These are phyloP conservation scores for Morpho deidamia DNA, from an alignment of 2,888 invertebrate species.

Conservation along the genomic window DNA sequence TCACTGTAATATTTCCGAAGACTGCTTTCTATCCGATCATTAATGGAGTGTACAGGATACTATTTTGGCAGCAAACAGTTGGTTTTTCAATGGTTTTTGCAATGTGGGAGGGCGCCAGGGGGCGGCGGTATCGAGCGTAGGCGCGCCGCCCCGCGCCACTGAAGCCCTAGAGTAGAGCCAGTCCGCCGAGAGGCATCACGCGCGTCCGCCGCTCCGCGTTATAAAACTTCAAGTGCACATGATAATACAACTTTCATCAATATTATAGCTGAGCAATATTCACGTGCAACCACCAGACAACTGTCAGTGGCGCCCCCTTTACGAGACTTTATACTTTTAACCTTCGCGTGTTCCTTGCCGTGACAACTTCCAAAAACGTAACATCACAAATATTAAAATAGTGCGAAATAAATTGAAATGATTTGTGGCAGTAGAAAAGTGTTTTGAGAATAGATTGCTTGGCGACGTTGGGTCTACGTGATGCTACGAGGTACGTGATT, in stretches of 20 bases:
- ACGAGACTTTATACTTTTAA: neutral
- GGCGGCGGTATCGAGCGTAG: slow-evolving; percentile 75
- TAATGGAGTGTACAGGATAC: slow-evolving; percentile 24
- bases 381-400: slow-evolving; percentile 36
- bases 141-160: slow-evolving; percentile 67
- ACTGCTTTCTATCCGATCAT: slow-evolving; percentile 9
- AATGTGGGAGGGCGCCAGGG: slow-evolving; percentile 70
- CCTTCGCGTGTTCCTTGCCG: slow-evolving; percentile 3
- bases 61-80: slow-evolving; percentile 46
- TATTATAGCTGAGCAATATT: slow-evolving; percentile 30
- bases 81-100: slow-evolving; percentile 58
- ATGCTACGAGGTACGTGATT: slow-evolving; percentile 62
- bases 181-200: slow-evolving; percentile 52
- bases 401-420: slow-evolving; percentile 56
- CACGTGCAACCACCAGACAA: slow-evolving; percentile 27
- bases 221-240: slow-evolving; percentile 34
- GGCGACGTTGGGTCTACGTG: slow-evolving; percentile 57
- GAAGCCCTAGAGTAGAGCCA: slow-evolving; percentile 65
- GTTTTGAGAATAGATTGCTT: slow-evolving; percentile 58
- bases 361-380: slow-evolving; percentile 1
- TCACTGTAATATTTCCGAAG: neutral
- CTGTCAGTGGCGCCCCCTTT: slow-evolving; percentile 6
- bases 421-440: slow-evolving; percentile 60
- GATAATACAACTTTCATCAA: slow-evolving; percentile 30
- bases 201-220: slow-evolving; percentile 40